phyloP scores from a whole-genome alignment of 2,113 vertebrate genomes.

The Lamprotornis superbus region DNA sequence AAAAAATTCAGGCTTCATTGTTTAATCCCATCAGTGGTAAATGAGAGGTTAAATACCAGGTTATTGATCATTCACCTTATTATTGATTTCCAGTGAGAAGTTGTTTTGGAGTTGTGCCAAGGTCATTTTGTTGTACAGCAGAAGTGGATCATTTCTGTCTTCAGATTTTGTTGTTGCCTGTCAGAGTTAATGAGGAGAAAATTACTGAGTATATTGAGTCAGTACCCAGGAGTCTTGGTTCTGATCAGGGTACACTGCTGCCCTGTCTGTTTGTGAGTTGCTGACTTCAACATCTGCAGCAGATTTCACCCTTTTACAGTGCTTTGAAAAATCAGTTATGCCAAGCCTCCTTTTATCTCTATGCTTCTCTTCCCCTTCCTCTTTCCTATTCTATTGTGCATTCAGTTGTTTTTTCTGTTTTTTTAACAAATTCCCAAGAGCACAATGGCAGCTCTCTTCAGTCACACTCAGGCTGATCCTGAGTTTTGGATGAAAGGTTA shows the following conservation, averaged over 20 bases:
- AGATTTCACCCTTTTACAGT: not conserved
- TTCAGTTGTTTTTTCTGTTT: not conserved
- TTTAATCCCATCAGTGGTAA: not conserved
- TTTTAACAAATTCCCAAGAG: not conserved
- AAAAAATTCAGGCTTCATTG: not conserved
- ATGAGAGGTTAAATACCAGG: not conserved
- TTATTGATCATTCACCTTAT: conserved; percentile 70
- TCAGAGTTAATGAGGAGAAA: not conserved
- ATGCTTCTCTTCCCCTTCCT: not conserved
- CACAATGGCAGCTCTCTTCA: not conserved
- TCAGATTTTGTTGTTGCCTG: conserved; percentile 89
- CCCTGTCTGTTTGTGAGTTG: not conserved
- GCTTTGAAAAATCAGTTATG: not conserved
- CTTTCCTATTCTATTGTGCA: not conserved
- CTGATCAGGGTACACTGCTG: accelerated
- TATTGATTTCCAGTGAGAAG: conserved; percentile 81
- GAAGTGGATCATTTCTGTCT: conserved; percentile 88
- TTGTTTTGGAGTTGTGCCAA: conserved; percentile 81
- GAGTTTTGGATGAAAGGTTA: not conserved
- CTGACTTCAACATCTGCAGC: not conserved
- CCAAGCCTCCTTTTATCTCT: not conserved
- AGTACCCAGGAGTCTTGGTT: not conserved
- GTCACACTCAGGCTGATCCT: not conserved
- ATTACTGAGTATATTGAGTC: not conserved
- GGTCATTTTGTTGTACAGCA: conserved; percentile 93